Base-by-base conservation (phyloP, 2,888 invertebrate genomes). In the Synergus umbraculus region DNA sequence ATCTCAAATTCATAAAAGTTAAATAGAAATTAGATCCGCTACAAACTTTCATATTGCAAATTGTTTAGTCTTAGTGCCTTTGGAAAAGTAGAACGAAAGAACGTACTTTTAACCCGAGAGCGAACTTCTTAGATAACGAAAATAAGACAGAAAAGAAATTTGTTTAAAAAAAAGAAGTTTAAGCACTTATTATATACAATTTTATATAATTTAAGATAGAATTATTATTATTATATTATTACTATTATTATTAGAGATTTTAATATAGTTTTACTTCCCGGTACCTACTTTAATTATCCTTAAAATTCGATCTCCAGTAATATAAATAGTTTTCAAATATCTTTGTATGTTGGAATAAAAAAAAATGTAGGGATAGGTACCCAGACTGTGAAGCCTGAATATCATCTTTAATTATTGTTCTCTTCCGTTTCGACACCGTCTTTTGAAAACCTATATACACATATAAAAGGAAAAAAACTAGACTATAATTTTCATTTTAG, bases 11-110 rank as follows among this genome's bases (percentile, higher is more conserved):
- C 15, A 29, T 29, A n/a, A 37, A 73, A 73, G 5, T 73, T 73
- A 4, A 54, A 37, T 46, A 73, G 54, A 1, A 60, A 60, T 60
- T 22, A 60, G 22, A 49, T 73, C 37, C n/a, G 15, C 37, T 73
- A 73, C 7, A 69, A 15, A 54, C 29, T 29, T 37, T 37, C 46
- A 73, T n/a, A 49, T 37, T 73, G 49, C 37, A 73, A 73, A 54
- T 73, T 15, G n/a, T 73, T 73, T 73, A 73, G 73, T 73, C 54
- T 73, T 73, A 73, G 73, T 73, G 73, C 73, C 54, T 54, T 73
- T 73, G n/a, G 37, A 73, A 73, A 69, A 73, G 15, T 60, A 60
- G 12, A 60, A 22, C 1, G 22, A 60, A 54, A 54, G n/a, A 54
- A 8, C n/a, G 9, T 60, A n/a, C 18, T 22, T 60, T 22, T 22